These are phyloP conservation scores for Lates calcarifer DNA, from an alignment of 2,113 vertebrate species.

Conservation along the genomic window DNA sequence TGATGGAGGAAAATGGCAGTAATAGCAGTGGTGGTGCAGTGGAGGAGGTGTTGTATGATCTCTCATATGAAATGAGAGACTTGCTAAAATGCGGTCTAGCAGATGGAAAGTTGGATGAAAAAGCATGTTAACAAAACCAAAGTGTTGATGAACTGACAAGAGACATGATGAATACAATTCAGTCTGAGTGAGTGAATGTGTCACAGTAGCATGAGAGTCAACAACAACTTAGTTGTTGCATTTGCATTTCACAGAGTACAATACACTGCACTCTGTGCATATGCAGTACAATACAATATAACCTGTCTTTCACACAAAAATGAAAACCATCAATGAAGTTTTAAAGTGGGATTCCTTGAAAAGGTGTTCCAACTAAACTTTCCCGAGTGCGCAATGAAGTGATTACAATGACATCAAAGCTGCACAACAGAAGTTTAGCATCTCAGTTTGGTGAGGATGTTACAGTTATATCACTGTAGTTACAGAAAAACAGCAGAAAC, in stretches of 20 bases:
- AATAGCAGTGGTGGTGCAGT: slow-evolving; percentile 19
- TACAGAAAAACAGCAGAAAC: background rate
- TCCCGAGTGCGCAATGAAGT: no score
- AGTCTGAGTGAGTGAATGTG: slow-evolving; percentile 10
- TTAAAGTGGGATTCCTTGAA: no score
- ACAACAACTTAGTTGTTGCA: background rate
- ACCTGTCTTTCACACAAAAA: background rate
- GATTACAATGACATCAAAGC: no score
- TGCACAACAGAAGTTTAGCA: no score
- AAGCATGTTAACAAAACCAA: background rate
- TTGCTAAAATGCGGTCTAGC: slow-evolving; percentile 22
- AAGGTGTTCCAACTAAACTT: no score
- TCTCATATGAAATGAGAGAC: slow-evolving; percentile 27
- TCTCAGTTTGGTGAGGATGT: background rate
- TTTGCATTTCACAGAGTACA: background rate
- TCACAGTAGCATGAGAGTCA: background rate
- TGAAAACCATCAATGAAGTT: no score
- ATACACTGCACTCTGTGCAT: background rate
- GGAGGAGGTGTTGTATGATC: background rate
- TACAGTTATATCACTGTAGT: background rate
- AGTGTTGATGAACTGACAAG: slow-evolving; percentile 25
- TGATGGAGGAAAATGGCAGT: slow-evolving; percentile 56
- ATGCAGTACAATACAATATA: background rate
- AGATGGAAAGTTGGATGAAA: background rate
- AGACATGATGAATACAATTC: slow-evolving; percentile 3